Base-by-base conservation (phyloP, 2,888 invertebrate genomes). In the Cheilosia scutellata region DNA sequence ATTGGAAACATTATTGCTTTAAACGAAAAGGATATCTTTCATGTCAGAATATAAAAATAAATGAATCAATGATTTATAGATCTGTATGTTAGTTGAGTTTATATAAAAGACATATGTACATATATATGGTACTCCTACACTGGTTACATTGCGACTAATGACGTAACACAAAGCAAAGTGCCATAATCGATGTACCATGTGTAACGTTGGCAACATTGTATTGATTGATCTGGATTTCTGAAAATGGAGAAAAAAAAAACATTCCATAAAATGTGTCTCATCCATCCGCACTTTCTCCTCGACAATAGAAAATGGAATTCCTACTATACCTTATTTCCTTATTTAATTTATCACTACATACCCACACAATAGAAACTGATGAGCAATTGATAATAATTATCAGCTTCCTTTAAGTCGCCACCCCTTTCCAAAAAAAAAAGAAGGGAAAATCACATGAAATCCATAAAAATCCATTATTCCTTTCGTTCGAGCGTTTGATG, bases 351-450 rank as follows among this genome's bases (percentile, higher is more conserved):
- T 75, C 65, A 44, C 51, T 27, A 29, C 25, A 13, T 6, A 20
- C 37, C 37, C 63, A 70, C 42, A 76, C 70, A 82, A 82, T 76
- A 65, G 71, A 77, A 78, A 78, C 78, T 84, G 84, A 84, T 79
- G 79, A 70, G 79, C 84, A 79, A 84, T 84, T 84, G 84, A 84
- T 65, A 79, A 84, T 75, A 79, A 84, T 79, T 79, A 79, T 71
- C 83, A 79, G 44, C 75, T 70, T 84, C 84, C 70, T 55, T 78
- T 68, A 42, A 33, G 33, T 9, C 33, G 9, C 33, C 33, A 37
- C 37, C 51, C 49, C 33, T 6, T 37, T 51, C 13, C 13, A 66
- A 55, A 44, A n/a, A 6, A 27, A 49, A 70, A 33, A 33, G 25
- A 40, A 27, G n/a, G 70, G 44, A 70, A 84, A 79, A 84, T 79